These are phyloP conservation scores for Graphium colonna DNA, from an alignment of 2,888 invertebrate genomes.

Conservation along the genomic window DNA sequence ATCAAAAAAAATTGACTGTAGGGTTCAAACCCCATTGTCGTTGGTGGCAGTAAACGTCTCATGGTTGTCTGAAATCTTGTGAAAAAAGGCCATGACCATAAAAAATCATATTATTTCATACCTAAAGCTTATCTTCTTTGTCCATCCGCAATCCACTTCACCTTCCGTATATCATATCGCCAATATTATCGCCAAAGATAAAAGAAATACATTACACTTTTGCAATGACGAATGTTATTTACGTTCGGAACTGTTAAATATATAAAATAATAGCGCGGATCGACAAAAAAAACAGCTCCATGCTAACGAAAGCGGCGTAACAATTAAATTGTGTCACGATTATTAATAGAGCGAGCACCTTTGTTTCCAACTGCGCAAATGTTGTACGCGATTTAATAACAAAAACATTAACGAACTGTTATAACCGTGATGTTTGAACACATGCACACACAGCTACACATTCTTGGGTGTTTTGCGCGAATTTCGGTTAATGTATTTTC, in stretches of 20 bases:
- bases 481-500: slow-evolving; percentile 30
- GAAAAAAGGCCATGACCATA: too few relatives aligned
- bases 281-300: neutral
- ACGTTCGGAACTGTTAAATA: neutral
- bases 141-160: neutral
- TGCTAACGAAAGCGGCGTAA: slow-evolving; percentile 24
- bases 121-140: neutral
- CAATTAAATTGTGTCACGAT: slow-evolving; percentile 50
- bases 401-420: slow-evolving; percentile 29
- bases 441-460: slow-evolving; percentile 32
- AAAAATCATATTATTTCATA: neutral
- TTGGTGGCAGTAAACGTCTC: too few relatives aligned
- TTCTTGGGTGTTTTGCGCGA: slow-evolving; percentile 34
- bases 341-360: slow-evolving; percentile 46
- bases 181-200: slow-evolving; percentile 3
- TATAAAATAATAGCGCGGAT: neutral
- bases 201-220: neutral
- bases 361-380: slow-evolving; percentile 51
- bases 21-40: too few relatives aligned
- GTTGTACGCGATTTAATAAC: slow-evolving; percentile 31
- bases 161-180: slow-evolving; percentile 1
- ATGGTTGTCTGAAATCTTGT: too few relatives aligned
- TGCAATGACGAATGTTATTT: neutral
- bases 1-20: too few relatives aligned
- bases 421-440: slow-evolving; percentile 42